Evolutionary conservation across 2,888 invertebrate species (phyloP).

Genomic region (Loripinus fragilis): DNA sequence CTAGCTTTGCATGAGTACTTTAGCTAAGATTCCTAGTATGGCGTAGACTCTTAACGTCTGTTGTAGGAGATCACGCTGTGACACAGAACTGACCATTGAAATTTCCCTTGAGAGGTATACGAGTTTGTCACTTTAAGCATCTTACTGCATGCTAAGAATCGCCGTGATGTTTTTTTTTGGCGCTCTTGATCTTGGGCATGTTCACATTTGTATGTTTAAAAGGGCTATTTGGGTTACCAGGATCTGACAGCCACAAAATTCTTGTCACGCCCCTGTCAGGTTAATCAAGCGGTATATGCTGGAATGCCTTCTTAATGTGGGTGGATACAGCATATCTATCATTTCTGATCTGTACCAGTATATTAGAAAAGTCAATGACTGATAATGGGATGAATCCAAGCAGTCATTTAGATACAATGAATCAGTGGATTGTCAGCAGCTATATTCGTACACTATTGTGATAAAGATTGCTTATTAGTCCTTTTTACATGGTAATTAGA

Average conservation of each 20-base stretch:
- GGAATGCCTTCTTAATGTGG: conserved; percentile 49
- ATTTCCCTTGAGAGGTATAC: too few relatives aligned
- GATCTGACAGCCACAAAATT: conserved; percentile 46
- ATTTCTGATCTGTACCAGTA: conserved; percentile 37
- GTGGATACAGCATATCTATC: conserved; percentile 30
- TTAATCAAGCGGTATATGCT: conserved; percentile 27
- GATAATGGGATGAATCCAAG: conserved; percentile 31
- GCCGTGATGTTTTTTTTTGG: too few relatives aligned
- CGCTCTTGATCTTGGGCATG: too few relatives aligned
- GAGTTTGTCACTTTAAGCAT: too few relatives aligned
- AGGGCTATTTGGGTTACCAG: conserved; percentile 20
- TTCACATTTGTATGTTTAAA: conserved; percentile 32
- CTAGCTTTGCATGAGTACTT: too few relatives aligned
- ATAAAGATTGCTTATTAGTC: conserved; percentile 39
- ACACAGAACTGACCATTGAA: too few relatives aligned
- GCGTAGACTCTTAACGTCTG: too few relatives aligned
- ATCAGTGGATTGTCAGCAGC: conserved; percentile 25
- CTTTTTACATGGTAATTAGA: conserved; percentile 41
- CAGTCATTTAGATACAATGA: conserved; percentile 37
- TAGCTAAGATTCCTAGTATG: too few relatives aligned
- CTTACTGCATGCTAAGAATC: too few relatives aligned
- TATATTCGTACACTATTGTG: conserved; percentile 46
- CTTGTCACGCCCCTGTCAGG: conserved; percentile 38
- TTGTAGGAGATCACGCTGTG: too few relatives aligned
- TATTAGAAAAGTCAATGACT: conserved; percentile 34